Percentiles rank a stretch among this genome's conserved stretches.
These are phyloP conservation scores for Danaus melanippus DNA, from an alignment of 1,140 invertebrate species.

Conservation along the genomic window DNA sequence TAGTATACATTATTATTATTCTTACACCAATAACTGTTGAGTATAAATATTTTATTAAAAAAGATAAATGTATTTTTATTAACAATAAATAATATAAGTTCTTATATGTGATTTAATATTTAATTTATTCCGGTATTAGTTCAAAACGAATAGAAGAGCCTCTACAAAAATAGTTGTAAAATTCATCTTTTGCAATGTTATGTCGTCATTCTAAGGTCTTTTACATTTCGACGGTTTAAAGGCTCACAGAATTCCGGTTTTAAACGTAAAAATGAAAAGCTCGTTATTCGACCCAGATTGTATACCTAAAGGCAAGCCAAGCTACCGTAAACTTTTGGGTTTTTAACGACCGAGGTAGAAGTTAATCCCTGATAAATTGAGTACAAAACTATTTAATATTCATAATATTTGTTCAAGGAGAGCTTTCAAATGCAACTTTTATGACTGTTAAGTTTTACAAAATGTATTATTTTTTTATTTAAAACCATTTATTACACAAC, in stretches of 20 bases:
- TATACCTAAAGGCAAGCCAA: slow-evolving; percentile 34
- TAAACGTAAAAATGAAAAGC: slow-evolving; percentile 44
- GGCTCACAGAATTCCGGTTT: slow-evolving; percentile 27
- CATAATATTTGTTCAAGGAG: neutral
- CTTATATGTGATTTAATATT: neutral
- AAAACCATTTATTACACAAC: slow-evolving; percentile 21
- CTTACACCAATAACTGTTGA: too few species aligned
- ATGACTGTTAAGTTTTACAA: too few species aligned
- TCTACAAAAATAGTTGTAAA: slow-evolving; percentile 30
- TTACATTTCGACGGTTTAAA: slow-evolving; percentile 30
- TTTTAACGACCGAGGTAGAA: slow-evolving; percentile 39
- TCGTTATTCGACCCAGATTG: slow-evolving; percentile 41
- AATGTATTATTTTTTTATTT: slow-evolving; percentile 1
- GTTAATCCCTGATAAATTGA: slow-evolving; percentile 35
- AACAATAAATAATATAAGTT: too few species aligned
- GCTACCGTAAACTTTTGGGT: slow-evolving; percentile 34
- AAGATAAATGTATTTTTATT: too few species aligned
- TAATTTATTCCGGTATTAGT: slow-evolving; percentile 7
- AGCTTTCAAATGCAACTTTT: slow-evolving; percentile 5
- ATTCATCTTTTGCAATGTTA: slow-evolving; percentile 34
- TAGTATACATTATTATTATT: too few species aligned
- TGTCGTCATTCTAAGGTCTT: slow-evolving; percentile 32
- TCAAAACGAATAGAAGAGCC: slow-evolving; percentile 3
- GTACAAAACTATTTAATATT: slow-evolving; percentile 7
- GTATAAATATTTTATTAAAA: too few species aligned